Evolutionary conservation across 2,113 vertebrate genomes (phyloP).

Genomic region (Anolis carolinensis): DNA sequence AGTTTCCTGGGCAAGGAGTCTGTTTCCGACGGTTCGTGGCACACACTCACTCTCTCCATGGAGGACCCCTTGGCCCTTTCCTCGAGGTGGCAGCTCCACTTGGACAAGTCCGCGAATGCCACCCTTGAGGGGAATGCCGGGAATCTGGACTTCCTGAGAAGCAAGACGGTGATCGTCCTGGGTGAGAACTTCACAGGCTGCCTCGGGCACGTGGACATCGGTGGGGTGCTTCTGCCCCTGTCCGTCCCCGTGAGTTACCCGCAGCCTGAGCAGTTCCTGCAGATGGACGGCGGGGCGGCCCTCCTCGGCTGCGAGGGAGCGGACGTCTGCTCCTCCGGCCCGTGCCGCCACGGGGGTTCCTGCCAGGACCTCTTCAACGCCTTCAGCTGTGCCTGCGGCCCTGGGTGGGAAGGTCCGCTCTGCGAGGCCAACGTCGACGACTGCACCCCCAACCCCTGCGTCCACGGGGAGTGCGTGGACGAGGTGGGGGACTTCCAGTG

Average conservation of each 20-base stretch:
- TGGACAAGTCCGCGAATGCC: conserved; percentile 73
- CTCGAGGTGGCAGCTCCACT: conserved; percentile 80
- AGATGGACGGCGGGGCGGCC: conserved; percentile 32
- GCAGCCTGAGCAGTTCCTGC: conserved; percentile 77
- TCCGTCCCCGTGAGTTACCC: conserved; percentile 53
- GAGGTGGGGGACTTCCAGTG: conserved; percentile 84
- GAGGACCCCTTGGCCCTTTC: conserved; percentile 59
- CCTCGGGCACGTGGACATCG: conserved; percentile 84
- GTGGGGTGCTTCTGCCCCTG: conserved; percentile 86
- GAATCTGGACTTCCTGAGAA: conserved; percentile 84
- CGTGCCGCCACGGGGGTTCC: conserved; percentile 82
- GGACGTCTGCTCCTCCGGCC: conserved; percentile 79
- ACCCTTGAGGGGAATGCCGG: conserved; percentile 71
- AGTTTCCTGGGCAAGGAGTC: conserved; percentile 71
- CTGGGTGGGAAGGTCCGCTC: conserved; percentile 83
- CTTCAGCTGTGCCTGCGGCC: conserved; percentile 81
- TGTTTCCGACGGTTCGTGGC: conserved; percentile 88
- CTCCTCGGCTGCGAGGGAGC: conserved; percentile 81
- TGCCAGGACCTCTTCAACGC: conserved; percentile 88
- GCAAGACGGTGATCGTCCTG: conserved; percentile 68
- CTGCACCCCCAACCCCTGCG: conserved; percentile 82
- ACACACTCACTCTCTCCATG: conserved; percentile 79
- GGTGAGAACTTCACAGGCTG: conserved; percentile 91
- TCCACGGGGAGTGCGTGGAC: conserved; percentile 80
- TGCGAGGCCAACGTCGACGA: conserved; percentile 83